These are phyloP conservation scores for Epinephelus lanceolatus DNA, from an alignment of 2,113 vertebrate genomes.

Conservation along the genomic window DNA sequence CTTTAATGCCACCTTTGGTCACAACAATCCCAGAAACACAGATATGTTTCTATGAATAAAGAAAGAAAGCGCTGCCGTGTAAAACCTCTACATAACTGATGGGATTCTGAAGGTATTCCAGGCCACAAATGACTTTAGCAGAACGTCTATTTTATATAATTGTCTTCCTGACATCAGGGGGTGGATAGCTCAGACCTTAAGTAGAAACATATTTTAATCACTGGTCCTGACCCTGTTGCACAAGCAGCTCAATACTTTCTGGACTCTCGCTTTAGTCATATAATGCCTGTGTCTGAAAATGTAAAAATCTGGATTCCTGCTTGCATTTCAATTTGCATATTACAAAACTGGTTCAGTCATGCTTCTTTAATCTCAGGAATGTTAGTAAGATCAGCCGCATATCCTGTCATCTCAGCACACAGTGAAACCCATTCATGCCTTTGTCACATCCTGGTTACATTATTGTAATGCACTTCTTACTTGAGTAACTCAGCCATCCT, in stretches of 20 bases:
- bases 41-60: slow-evolving; percentile 1
- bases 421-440: slow-evolving; percentile 35
- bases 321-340: slow-evolving; percentile 37
- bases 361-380: slow-evolving; percentile 28
- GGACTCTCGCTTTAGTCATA: neutral
- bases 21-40: slow-evolving; percentile 8
- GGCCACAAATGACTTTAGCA: slow-evolving; percentile 49
- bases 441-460: slow-evolving; percentile 51
- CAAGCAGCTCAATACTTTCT: slow-evolving; percentile 10
- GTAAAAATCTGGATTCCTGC: neutral
- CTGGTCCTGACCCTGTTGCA: slow-evolving; percentile 22
- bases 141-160: slow-evolving; percentile 38
- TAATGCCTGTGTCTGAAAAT: slow-evolving; percentile 11
- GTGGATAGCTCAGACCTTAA: slow-evolving; percentile 14
- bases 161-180: slow-evolving; percentile 37
- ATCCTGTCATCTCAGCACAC: slow-evolving; percentile 46
- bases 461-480: slow-evolving; percentile 40
- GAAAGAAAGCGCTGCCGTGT: neutral
- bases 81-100: slow-evolving; percentile 12
- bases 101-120: slow-evolving; percentile 40
- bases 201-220: slow-evolving; percentile 32
- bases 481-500: slow-evolving; percentile 21
- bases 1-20: slow-evolving; percentile 25
- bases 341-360: slow-evolving; percentile 35
- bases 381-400: slow-evolving; percentile 33